Evolutionary conservation across 1,140 invertebrate genomes (phyloP), one percentile per base, ranked within the genome.

Genomic region (Drosophila kepulauana): DNA sequence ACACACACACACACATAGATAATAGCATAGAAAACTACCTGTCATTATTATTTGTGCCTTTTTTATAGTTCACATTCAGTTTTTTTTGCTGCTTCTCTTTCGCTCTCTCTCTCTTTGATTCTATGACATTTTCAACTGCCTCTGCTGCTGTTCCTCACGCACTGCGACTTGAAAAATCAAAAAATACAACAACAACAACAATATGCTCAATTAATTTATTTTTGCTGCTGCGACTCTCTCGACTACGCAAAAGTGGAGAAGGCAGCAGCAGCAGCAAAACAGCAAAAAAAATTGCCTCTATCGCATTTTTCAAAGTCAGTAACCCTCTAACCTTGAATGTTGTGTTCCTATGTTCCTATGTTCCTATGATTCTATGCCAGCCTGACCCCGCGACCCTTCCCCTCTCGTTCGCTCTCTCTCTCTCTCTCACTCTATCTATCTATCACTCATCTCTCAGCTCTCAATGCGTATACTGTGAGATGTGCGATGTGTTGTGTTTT

Each of bases 321-420:
- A 91, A 91, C 88, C 88, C 88, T 78, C 88, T 91, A 91, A 91
- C 88, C 88, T 91, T 91, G 88, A 91, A 88, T 80, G 54, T 74
- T 69, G 75, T 56, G 75, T 56, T 67, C 38, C 65, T 68, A 68
- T 74, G 59, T 48, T 87, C 86, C 82, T 62, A 86, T 75, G 79
- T 54, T 67, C 38, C 57, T 73, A 68, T 74, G 59, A 56, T 87
- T 86, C 82, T 71, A 86, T 71, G 80, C 59, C 20, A 33, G n/a
- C 20, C 61, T 66, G 63, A 73, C 74, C 79, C 30, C 25, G 6
- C 61, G 11, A 16, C 33, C 3, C 25, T 43, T 2, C 13, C 13
- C 1, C 10, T 10, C 10, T 11, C 11, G 10, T 0, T 25, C 20
- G 1, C 20, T 52, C 3, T 10, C 3, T 2, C 15, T 25, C 15